Base-by-base conservation (phyloP, 2,797 vertebrate genomes). In the Syndactyla subalaris region DNA sequence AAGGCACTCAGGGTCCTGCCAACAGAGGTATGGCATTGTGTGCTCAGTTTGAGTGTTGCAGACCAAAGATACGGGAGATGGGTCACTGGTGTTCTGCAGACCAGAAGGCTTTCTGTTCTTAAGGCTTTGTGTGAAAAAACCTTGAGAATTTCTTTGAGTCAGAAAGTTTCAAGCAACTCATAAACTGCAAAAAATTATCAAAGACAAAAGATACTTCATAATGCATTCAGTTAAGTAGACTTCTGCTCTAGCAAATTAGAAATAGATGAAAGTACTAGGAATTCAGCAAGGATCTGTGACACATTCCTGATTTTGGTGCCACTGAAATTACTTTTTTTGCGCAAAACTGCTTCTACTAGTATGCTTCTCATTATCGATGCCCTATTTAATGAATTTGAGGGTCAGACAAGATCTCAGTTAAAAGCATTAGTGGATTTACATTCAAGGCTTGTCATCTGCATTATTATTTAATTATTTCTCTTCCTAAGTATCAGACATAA, bases 381-480 rank as follows among this genome's bases (percentile, higher is more conserved):
- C 17, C 4, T 66, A 0, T 62, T 85, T 66, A 59, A 67, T 67
- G 39, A 72, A 57, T n/a, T 57, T 81, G n/a, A 67, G 22, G 13
- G 8, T 62, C 59, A 30, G 36, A 82, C 85, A 48, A 48, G 26
- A 9, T 49, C 38, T 91, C 46, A 72, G 21, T 34, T 85, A 48
- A 88, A 73, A 87, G 3, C 27, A 36, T 39, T 82, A 21, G 21
- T 72, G 43, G 7, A 10, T 81, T 14, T 85, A 52, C 22, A 30
- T 79, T 92, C 67, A 79, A 43, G 74, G 23, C 19, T 86, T 39
- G 7, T 45, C 43, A 9, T 61, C 65, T 63, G 14, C 19, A n/a
- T 62, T 91, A 26, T 81, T 72, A 65, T 48, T 82, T 30, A 89
- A 65, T 70, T 90, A 54, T 52, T 63, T 66, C 26, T 80, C 24